These are phyloP conservation scores for Sarcoramphus papa DNA, from an alignment of 2,797 vertebrate species.

Conservation along the genomic window DNA sequence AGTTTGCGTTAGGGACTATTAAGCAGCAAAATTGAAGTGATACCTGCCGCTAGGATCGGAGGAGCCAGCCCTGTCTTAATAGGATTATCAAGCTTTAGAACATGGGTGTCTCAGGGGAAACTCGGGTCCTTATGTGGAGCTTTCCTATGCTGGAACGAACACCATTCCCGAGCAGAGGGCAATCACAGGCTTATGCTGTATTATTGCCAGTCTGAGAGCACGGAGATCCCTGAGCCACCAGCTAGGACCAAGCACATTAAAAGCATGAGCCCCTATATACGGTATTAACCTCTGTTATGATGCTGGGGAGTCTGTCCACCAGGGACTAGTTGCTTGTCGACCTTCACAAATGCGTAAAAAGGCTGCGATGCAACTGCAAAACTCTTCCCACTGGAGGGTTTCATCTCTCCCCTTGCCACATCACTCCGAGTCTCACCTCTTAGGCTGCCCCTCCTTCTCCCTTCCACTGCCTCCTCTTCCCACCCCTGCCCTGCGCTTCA, in stretches of 20 bases:
- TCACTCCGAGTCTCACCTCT: rapidly evolving
- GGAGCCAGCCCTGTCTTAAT: background rate
- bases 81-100: background rate
- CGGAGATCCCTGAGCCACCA: background rate
- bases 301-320: background rate
- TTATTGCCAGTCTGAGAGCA: background rate
- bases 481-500: background rate
- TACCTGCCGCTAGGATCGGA: background rate
- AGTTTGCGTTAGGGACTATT: background rate
- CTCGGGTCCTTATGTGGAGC: background rate
- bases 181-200: rapidly evolving
- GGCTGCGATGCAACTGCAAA: rapidly evolving
- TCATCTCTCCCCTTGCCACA: background rate
- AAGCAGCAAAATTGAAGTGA: conserved; percentile 21
- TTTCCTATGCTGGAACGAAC: background rate
- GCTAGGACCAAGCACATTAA: rapidly evolving
- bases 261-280: rapidly evolving
- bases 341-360: background rate
- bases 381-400: background rate
- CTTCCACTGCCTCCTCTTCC: background rate
- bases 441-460: background rate
- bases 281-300: background rate
- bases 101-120: background rate
- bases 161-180: background rate
- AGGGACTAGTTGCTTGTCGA: background rate